Evolutionary conservation across 2,113 vertebrate species (phyloP).

Genomic region (Oryzias celebensis): DNA sequence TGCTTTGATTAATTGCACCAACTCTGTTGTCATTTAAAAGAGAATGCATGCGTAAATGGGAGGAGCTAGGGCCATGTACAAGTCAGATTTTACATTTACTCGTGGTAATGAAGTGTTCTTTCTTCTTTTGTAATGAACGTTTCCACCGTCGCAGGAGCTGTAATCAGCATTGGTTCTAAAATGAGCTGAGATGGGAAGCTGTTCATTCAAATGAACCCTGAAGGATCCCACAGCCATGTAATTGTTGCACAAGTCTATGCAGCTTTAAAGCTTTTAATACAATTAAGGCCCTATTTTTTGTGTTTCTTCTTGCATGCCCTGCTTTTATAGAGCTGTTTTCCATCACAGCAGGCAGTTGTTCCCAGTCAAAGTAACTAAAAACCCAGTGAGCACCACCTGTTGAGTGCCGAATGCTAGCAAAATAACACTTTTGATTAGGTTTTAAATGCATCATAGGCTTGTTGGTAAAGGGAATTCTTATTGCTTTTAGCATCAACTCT

Average conservation of each 20-base stretch:
- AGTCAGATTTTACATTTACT: background rate
- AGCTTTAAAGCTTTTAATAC: constrained; percentile 13
- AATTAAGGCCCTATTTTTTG: background rate
- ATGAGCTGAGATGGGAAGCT: background rate
- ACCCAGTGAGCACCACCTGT: background rate
- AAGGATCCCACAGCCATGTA: background rate
- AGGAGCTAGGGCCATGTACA: constrained; percentile 9
- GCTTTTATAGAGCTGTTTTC: constrained; percentile 14
- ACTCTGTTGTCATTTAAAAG: constrained; percentile 37
- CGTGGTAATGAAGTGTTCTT: background rate
- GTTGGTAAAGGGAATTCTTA: background rate
- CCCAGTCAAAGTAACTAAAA: constrained; percentile 1
- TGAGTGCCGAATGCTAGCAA: background rate
- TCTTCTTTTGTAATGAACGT: background rate
- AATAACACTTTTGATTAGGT: background rate
- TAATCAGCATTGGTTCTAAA: background rate
- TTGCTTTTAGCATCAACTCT: too few species aligned
- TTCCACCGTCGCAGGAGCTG: background rate
- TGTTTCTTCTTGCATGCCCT: constrained; percentile 4
- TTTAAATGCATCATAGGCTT: background rate
- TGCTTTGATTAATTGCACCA: constrained; percentile 64
- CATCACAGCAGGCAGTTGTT: constrained; percentile 9
- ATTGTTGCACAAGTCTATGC: background rate
- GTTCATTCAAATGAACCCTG: background rate
- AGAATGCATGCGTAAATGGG: constrained; percentile 7